phyloP scores from a whole-genome alignment of 2,797 vertebrate species.

The Centroberyx gerrardi region DNA sequence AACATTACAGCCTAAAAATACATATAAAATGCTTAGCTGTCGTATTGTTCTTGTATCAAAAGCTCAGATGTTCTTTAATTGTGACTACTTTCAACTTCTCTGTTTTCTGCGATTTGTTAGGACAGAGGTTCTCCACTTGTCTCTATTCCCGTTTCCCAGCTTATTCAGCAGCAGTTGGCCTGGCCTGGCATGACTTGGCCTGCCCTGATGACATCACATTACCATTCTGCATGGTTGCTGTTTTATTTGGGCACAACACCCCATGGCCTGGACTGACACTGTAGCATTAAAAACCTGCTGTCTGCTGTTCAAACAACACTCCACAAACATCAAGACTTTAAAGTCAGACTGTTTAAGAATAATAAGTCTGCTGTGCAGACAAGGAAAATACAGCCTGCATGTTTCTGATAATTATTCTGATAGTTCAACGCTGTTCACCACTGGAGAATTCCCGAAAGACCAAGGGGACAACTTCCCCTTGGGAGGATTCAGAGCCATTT shows the following conservation, averaged over 20 bases:
- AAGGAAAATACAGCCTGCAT: not conserved
- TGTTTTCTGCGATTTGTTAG: too few relatives aligned
- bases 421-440: not conserved
- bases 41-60: too few relatives aligned
- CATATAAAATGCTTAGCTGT: too few relatives aligned
- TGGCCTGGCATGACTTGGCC: conserved; percentile 49
- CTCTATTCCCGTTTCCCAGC: conserved; percentile 42
- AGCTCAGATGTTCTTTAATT: too few relatives aligned
- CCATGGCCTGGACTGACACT: conserved; percentile 22
- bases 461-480: conserved; percentile 7
- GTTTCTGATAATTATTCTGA: conserved; percentile 5
- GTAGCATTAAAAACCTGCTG: conserved; percentile 19
- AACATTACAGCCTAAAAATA: too few relatives aligned
- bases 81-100: too few relatives aligned
- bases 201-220: conserved; percentile 61
- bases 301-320: not conserved
- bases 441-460: not conserved
- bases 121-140: not conserved
- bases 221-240: conserved; percentile 66
- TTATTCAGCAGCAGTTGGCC: conserved; percentile 34
- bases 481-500: not conserved
- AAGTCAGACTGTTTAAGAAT: conserved; percentile 15
- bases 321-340: too few relatives aligned
- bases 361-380: not conserved
- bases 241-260: conserved; percentile 41